These are phyloP conservation scores for Polylopha cassiicola DNA, from an alignment of 2,888 invertebrate genomes.

Conservation along the genomic window DNA sequence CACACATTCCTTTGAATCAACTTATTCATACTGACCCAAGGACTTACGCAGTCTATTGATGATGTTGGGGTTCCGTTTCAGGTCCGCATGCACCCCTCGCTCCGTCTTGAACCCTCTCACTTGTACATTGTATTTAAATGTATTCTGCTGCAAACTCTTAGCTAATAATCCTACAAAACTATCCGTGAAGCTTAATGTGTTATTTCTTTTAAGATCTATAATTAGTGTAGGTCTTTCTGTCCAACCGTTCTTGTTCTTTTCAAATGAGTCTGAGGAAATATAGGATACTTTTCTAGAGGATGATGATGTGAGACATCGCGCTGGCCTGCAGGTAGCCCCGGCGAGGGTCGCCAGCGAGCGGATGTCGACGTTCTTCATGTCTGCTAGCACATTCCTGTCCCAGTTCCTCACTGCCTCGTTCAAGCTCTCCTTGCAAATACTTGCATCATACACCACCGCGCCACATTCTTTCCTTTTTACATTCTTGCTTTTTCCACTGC, in stretches of 20 bases:
- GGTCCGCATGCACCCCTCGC: slow-evolving; percentile 82
- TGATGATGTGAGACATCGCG: slow-evolving; percentile 32
- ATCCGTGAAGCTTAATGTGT: slow-evolving; percentile 45
- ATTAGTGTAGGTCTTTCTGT: slow-evolving; percentile 38
- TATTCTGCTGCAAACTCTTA: slow-evolving; percentile 34
- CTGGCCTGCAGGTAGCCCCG: slow-evolving; percentile 31
- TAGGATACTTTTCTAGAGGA: slow-evolving; percentile 56
- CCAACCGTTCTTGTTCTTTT: slow-evolving; percentile 68
- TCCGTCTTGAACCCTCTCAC: slow-evolving; percentile 89
- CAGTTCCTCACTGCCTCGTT: slow-evolving; percentile 60
- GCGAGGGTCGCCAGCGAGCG: slow-evolving; percentile 41
- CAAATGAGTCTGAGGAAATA: slow-evolving; percentile 57
- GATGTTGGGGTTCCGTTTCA: slow-evolving; percentile 83
- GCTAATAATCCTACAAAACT: slow-evolving; percentile 51
- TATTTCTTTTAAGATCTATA: slow-evolving; percentile 40
- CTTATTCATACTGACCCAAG: slow-evolving; percentile 50
- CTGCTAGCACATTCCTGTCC: slow-evolving; percentile 62
- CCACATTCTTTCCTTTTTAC: slow-evolving; percentile 52
- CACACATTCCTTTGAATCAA: slow-evolving; percentile 9
- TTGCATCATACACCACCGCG: slow-evolving; percentile 44
- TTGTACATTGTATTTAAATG: slow-evolving; percentile 66
- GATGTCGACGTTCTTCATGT: slow-evolving; percentile 55
- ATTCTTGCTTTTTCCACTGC: slow-evolving; percentile 48
- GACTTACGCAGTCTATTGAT: slow-evolving; percentile 81
- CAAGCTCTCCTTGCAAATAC: slow-evolving; percentile 59